Evolutionary conservation across 2,113 vertebrate genomes (phyloP), one percentile per base, ranked within the genome.

Genomic region (Cynopterus brachyotis): DNA sequence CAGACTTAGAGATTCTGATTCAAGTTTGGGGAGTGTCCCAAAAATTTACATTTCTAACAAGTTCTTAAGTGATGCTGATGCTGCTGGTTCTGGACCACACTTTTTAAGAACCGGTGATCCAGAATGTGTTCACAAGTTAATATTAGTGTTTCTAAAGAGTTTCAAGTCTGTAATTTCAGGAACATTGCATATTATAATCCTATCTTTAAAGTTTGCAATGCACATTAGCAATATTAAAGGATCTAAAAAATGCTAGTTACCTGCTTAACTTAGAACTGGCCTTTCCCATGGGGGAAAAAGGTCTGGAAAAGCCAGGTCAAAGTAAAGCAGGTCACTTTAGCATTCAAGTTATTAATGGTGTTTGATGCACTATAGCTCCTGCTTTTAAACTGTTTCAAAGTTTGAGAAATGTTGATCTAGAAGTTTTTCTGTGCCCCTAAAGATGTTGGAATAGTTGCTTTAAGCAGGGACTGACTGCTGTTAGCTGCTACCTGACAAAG

Each of bases 341-440:
- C 22, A 57, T 57, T 84, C 37, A 83, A 50, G 13, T 82, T 82
- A 82, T 19, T 76, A 95, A 78, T 67, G 13, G 37, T 76, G 37
- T 75, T 83, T 57, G 76, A 30, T 94, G 32, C 37, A 66, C 11
- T 59, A 40, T 67, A 83, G 59, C 69, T 89, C 72, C 15, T 81
- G 40, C 12, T 90, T 84, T 78, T 67, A 59, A 95, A 90, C 40
- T 67, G 20, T 79, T 86, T 86, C 67, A 92, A 83, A 78, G 50
- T 89, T 82, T 93, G 37, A 97, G 47, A 78, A 90, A 83, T 81
- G 22, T n/a, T 96, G 47, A 37, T 70, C 19, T 89, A 96, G 37
- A 76, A 84, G 84, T 60, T 80, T 90, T 76, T 91, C 72, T 70
- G 35, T 84, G 26, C 45, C 79, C 3, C 30, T 88, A 89, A 85